These are phyloP conservation scores for Trogon melanurus DNA, from an alignment of 2,113 vertebrate genomes.

Conservation along the genomic window DNA sequence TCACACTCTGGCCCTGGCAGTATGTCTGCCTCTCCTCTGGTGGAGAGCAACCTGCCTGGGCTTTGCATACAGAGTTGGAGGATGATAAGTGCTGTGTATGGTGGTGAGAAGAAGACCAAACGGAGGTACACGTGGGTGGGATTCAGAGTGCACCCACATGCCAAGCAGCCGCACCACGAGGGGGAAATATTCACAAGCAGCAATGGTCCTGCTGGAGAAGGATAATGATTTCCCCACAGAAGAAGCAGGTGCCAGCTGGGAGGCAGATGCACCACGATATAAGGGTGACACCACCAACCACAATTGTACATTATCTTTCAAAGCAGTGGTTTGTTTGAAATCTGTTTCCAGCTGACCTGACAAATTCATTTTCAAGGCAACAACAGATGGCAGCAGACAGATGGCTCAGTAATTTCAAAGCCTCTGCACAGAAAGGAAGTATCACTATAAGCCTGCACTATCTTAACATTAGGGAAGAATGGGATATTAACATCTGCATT, in stretches of 20 bases:
- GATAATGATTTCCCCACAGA: not conserved
- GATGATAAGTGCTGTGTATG: fast-evolving
- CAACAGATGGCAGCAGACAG: slow-evolving; percentile 52
- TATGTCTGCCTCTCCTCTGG: not conserved
- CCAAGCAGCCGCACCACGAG: not conserved
- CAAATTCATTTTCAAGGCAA: slow-evolving; percentile 44
- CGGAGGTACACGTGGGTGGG: not conserved
- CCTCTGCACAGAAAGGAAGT: slow-evolving; percentile 27
- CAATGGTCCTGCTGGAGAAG: not conserved
- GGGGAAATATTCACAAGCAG: not conserved
- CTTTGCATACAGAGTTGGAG: not conserved
- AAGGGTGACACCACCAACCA: not conserved
- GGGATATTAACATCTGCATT: slow-evolving; percentile 14
- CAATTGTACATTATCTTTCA: not conserved
- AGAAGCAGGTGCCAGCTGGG: not conserved
- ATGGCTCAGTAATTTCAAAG: slow-evolving; percentile 49
- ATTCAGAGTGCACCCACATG: fast-evolving
- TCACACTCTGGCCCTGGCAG: fast-evolving
- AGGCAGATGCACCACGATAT: not conserved
- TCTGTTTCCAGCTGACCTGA: slow-evolving; percentile 51
- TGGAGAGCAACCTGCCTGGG: not conserved
- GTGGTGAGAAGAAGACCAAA: not conserved
- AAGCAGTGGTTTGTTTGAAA: slow-evolving; percentile 39
- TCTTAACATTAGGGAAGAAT: not conserved
- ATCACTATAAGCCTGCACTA: not conserved